Evolutionary conservation across 2,888 invertebrate species (phyloP), one percentile per base, ranked within the genome.

Genomic region (Pherbina coryleti): DNA sequence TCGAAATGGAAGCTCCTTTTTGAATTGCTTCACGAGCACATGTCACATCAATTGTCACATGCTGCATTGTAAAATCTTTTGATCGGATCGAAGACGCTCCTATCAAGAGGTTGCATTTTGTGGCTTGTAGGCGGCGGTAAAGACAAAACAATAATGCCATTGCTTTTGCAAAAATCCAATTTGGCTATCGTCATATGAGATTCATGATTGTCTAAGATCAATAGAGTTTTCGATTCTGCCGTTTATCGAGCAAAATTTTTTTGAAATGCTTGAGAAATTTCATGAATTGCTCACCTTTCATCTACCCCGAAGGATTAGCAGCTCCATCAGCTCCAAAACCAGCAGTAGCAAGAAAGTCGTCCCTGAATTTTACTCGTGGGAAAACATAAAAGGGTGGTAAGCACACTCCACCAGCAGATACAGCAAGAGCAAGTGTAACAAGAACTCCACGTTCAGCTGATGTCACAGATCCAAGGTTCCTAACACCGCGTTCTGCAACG

Each of bases 191-290:
- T n/a, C 22, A 9, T 3, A 22, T 55, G 55, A n/a, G 55, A 53
- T 19, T 53, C 53, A 19, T 53, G 53, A 53, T 53, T 53, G 19
- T 17, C 55, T 22, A 55, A 4, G n/a, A 55, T 22, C 55, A 55
- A 55, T 55, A 55, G 55, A 19, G 22, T 22, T 55, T n/a, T n/a
- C n/a, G n/a, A 19, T 55, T 55, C 55, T 55, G 55, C n/a, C n/a
- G 19, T 57, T 17, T 5, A 4, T 17, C 19, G 22, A 55, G 55
- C 55, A 55, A 55, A 55, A n/a, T n/a, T 55, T 55, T 55, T 55
- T 55, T 55, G n/a, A 55, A 55, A 55, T 55, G 55, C 55, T 55
- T 55, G 55, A 55, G 55, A 55, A 55, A 55, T 55, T 55, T 55
- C 55, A 55, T 55, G 22, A 55, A 55, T 55, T 55, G 55, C 55